Conservation (phyloP, 92 coral and sea anemone genomes). For the Palythoa grandis region DNA sequence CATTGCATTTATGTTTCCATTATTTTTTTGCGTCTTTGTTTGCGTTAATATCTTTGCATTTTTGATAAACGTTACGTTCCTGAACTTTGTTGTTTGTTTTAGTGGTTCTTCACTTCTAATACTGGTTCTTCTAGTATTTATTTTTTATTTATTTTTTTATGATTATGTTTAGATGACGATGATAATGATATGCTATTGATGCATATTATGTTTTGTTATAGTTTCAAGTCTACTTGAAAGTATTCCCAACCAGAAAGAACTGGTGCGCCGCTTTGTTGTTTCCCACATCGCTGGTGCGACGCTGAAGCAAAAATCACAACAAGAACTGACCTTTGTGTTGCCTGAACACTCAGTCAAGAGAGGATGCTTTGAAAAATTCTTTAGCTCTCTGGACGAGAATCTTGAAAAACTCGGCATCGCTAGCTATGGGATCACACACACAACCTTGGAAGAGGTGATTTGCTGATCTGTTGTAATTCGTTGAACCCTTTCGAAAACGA, state of each 20-base stretch:
- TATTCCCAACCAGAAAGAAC: conserved; percentile 63
- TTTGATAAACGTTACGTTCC: too few species aligned
- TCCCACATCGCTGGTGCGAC: conserved; percentile 86
- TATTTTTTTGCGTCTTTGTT: too few species aligned
- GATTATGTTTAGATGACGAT: too few species aligned
- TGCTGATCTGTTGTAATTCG: not conserved
- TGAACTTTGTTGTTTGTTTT: too few species aligned
- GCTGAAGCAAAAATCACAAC: conserved; percentile 84
- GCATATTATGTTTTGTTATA: not conserved
- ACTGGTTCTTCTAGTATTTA: too few species aligned
- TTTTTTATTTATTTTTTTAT: too few species aligned
- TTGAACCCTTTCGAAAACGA: not conserved
- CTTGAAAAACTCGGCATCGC: conserved; percentile 79
- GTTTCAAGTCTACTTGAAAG: conserved; percentile 34
- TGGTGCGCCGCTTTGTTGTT: conserved; percentile 71
- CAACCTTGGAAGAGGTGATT: conserved; percentile 90
- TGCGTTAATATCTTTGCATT: too few species aligned
- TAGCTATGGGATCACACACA: conserved; percentile 90
- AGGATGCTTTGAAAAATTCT: conserved; percentile 89
- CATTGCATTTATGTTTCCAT: too few species aligned
- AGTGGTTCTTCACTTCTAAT: too few species aligned
- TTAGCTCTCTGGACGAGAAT: conserved; percentile 79
- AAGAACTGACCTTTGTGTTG: conserved; percentile 86
- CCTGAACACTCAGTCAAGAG: conserved; percentile 90
- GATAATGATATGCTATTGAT: too few species aligned